A percentile compares a stretch with the other conserved stretches of the same genome.
Conservation (phyloP, 2,797 vertebrate genomes). For the Melopsittacus undulatus region DNA sequence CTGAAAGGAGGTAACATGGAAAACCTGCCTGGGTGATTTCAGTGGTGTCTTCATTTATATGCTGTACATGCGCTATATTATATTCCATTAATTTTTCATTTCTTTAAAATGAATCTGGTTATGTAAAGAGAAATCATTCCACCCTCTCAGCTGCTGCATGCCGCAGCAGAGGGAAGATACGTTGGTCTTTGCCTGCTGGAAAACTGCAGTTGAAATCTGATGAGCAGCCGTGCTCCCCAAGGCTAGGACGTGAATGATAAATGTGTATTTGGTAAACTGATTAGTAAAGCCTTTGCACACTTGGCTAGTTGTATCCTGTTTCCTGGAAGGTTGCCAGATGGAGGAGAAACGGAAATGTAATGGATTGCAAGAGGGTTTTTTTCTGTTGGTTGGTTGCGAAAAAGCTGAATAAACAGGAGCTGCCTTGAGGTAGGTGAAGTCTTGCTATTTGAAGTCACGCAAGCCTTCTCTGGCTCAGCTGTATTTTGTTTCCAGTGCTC, state of each 20-base stretch:
- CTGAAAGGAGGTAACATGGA: background rate
- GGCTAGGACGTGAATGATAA: conserved; percentile 56
- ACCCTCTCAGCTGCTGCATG: background rate
- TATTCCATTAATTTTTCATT: background rate
- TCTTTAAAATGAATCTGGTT: background rate
- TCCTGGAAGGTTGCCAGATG: conserved; percentile 71
- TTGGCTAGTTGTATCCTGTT: conserved; percentile 66
- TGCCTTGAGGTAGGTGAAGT: conserved; percentile 73
- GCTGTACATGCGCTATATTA: accelerated
- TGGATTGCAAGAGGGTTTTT: background rate
- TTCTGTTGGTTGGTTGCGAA: conserved; percentile 37
- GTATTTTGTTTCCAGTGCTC: conserved; percentile 48
- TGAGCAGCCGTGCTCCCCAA: conserved; percentile 10
- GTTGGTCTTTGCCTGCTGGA: background rate
- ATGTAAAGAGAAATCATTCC: background rate
- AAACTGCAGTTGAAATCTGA: conserved; percentile 1
- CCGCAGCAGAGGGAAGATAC: background rate
- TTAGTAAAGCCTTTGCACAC: conserved; percentile 60
- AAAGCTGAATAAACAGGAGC: conserved; percentile 68
- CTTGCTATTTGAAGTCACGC: conserved; percentile 75
- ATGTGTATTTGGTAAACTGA: conserved; percentile 56
- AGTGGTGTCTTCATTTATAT: background rate
- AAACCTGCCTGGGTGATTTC: background rate
- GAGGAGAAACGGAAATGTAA: conserved; percentile 59
- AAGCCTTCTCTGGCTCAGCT: conserved; percentile 63